phyloP scores from a whole-genome alignment of 1,140 invertebrate species.

The Archivesica marissinica region DNA sequence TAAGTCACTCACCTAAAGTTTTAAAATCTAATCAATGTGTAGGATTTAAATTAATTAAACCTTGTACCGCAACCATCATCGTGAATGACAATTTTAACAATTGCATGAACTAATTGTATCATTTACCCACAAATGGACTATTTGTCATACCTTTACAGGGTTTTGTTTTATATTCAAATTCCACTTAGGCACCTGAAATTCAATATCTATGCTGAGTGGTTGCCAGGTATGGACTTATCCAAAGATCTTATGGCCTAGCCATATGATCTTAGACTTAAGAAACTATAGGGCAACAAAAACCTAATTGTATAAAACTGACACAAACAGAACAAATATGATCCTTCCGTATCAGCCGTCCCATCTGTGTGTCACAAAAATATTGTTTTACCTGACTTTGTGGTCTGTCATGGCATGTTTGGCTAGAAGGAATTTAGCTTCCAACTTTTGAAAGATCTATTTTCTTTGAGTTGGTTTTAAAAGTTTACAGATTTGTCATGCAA shows the following conservation, averaged over 20 bases:
- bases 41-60: conserved; percentile 1
- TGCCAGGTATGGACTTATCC: neutral
- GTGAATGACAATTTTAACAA: conserved; percentile 31
- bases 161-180: neutral
- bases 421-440: too few relatives aligned
- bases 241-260: neutral
- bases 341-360: neutral
- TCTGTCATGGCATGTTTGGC: neutral
- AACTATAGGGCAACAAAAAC: conserved; percentile 13
- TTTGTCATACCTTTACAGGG: neutral
- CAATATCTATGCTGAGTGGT: neutral
- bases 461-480: too few relatives aligned
- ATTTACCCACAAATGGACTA: neutral
- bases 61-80: neutral
- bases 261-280: neutral
- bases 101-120: neutral
- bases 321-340: neutral
- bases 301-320: conserved; percentile 9
- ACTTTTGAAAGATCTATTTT: too few relatives aligned
- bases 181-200: neutral
- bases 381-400: too few relatives aligned
- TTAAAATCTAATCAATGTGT: too few relatives aligned
- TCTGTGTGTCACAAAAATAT: neutral
- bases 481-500: too few relatives aligned
- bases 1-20: too few relatives aligned